Base-by-base conservation (phyloP, 1,140 invertebrate genomes). In the Brachionus koreanus region DNA sequence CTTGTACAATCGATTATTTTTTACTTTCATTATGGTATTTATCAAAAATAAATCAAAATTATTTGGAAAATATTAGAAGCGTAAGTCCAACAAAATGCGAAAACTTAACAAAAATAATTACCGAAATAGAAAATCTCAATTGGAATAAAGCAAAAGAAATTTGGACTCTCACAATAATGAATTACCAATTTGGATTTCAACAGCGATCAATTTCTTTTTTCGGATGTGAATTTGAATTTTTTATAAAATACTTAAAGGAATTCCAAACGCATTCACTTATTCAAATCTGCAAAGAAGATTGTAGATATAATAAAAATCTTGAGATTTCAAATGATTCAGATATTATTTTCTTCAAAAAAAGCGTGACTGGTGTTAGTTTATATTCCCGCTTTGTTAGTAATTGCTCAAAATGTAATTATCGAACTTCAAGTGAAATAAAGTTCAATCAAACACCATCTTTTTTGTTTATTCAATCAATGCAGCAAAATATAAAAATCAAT, bases 131-230 rank as follows among this genome's bases (percentile, higher is more conserved):
- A 69, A 69, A 37, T 37, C 65, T 69, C 16, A 39, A 69, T 39
- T 69, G 65, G 65, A 69, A 69, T 69, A 39, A 69, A 69, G 65
- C 65, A 69, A 69, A 39, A 69, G 65, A 69, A 69, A 37, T 69
- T 37, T 69, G 65, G 65, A 69, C 35, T 39, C 16, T 69, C 35
- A 37, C 10, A 39, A 39, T 69, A 37, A 42, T 69, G 35, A 69
- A 69, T 69, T 69, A 37, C 35, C 13, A 37, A 69, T 69, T 69
- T 35, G 65, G 35, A 69, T n/a, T 33, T 65, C 29, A 37, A 33
- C 29, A 69, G 16, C 10, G 35, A 69, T 69, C 65, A 69, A 69
- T 69, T 39, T 42, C 65, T 19, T 37, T 37, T 37, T 69, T 39
- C 35, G 65, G 65, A 39, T 37, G 33, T 69, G 65, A 69, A 69